Percentiles rank a stretch among this genome's conserved stretches.
These are phyloP conservation scores for Taeniopygia guttata DNA, from an alignment of 2,797 vertebrate genomes.

Conservation along the genomic window DNA sequence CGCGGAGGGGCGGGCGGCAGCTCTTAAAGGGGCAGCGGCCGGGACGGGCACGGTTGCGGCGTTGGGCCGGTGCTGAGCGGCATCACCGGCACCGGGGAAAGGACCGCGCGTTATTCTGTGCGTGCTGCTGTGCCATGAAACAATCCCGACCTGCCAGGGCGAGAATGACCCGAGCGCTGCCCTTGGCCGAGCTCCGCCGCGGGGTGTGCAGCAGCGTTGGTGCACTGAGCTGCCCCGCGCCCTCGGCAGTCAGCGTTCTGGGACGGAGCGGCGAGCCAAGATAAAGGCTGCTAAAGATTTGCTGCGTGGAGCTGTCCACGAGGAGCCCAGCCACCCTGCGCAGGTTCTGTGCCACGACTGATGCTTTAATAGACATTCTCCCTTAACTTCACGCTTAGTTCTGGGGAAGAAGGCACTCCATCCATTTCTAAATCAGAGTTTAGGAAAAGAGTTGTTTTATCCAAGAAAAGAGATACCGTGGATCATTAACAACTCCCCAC, in stretches of 20 bases:
- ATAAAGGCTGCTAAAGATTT: background rate
- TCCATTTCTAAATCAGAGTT: background rate
- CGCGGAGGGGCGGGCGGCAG: background rate
- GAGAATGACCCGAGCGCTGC: rapidly evolving
- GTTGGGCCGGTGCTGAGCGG: rapidly evolving
- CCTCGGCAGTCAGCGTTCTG: rapidly evolving
- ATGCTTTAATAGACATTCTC: too few relatives aligned
- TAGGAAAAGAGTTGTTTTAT: background rate
- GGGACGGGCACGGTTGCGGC: rapidly evolving
- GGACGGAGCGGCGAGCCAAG: too few relatives aligned
- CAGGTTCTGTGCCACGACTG: rapidly evolving
- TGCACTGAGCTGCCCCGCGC: rapidly evolving
- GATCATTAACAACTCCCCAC: rapidly evolving
- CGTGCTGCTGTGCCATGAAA: background rate
- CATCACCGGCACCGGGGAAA: rapidly evolving
- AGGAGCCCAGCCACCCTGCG: rapidly evolving
- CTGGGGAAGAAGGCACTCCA: background rate
- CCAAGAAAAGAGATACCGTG: background rate
- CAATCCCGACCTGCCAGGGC: background rate
- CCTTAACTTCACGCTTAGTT: background rate
- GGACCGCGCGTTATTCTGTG: rapidly evolving
- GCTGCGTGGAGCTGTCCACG: too few relatives aligned
- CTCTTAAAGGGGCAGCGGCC: background rate
- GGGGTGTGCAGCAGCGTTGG: rapidly evolving
- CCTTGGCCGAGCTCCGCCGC: rapidly evolving